Evolutionary conservation across 2,888 invertebrate genomes (phyloP), one percentile per base, ranked within the genome.

Genomic region (Salticus scenicus): DNA sequence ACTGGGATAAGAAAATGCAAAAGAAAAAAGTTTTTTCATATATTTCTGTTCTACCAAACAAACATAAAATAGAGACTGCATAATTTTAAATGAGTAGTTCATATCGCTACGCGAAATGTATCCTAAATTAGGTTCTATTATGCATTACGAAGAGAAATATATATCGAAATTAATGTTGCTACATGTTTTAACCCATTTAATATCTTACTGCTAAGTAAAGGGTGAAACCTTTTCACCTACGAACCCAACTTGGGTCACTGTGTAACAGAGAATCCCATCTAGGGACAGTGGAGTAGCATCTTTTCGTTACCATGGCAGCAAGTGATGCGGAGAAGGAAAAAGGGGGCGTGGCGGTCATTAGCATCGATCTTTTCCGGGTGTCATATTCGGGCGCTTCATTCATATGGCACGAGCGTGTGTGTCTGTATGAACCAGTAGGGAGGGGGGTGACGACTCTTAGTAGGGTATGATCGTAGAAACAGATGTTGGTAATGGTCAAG

Each of bases 321-420:
- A 0, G 14, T 30, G 33, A 20, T 20, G 67, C 33, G 67, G n/a
- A 37, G 20, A 10, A 67, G 31, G n/a, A 67, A 37, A 37, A 67
- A 67, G 67, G 20, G 37, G 67, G 67, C 67, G 67, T 31, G 67
- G 33, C 31, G 33, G 24, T 67, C 67, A 67, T 67, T 67, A 67
- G 67, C 67, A 67, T 67, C 67, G 67, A 67, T 67, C 37, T 37
- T n/a, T 20, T n/a, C 28, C 12, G 8, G 67, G 67, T 31, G 67
- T 67, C 57, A 57, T n/a, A 57, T 57, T 7, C 57, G 57, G 24
- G 24, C 20, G 57, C 24, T 57, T 12, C 24, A 57, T 57, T 57
- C 57, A 57, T 57, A 57, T 20, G 20, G 20, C 17, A 12, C 24
- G 17, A n/a, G 24, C 7, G 24, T n/a, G 20, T 7, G 24, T 57